phyloP scores from a whole-genome alignment of 2,888 invertebrate species.

The Nezara viridula region DNA sequence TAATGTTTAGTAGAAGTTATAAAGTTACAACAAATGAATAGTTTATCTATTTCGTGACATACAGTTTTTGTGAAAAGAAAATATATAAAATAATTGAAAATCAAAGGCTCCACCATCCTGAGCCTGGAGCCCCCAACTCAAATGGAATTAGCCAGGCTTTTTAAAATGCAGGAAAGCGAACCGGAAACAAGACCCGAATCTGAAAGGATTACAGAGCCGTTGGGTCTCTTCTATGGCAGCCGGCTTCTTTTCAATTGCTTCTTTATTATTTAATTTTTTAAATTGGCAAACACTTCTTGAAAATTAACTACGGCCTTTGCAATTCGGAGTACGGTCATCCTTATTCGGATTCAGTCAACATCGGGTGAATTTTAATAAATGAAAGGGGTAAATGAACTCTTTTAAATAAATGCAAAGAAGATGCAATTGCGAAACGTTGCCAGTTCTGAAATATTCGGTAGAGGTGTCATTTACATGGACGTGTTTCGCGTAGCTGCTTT shows the following conservation, averaged over 20 bases:
- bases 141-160: background rate
- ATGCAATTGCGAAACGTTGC: too few relatives aligned
- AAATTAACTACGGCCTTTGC: background rate
- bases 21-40: too few relatives aligned
- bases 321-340: background rate
- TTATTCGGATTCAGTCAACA: background rate
- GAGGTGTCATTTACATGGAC: too few relatives aligned
- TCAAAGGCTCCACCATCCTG: background rate
- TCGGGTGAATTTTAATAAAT: background rate
- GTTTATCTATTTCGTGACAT: too few relatives aligned
- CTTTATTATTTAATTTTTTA: background rate
- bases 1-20: too few relatives aligned
- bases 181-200: background rate
- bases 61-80: too few relatives aligned
- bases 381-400: background rate
- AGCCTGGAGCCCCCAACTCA: background rate
- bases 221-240: background rate
- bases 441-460: too few relatives aligned
- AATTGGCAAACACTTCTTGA: background rate
- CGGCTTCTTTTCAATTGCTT: background rate
- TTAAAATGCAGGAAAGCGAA: background rate
- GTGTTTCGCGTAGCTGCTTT: too few relatives aligned
- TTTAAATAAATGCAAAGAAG: too few relatives aligned
- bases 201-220: background rate
- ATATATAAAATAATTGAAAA: constrained; percentile 5